Conservation (phyloP, 1,140 invertebrate genomes). For the Ooceraea biroi region DNA sequence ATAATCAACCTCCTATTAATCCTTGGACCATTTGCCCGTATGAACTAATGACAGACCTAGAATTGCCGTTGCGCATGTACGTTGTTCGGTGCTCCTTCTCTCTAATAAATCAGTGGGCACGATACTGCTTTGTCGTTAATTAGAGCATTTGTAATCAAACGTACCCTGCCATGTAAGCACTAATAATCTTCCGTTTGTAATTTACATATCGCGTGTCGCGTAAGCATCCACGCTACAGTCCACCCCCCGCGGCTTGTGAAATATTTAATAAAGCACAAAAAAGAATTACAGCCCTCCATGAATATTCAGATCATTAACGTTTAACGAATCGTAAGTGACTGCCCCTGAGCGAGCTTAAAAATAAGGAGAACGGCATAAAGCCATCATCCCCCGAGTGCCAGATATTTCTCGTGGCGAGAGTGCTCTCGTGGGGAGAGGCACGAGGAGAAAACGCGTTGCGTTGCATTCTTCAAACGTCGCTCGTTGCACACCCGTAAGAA, state of each 20-base stretch:
- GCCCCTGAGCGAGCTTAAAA: too few species aligned
- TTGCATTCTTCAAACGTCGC: too few species aligned
- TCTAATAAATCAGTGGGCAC: constrained; percentile 57
- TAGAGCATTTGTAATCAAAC: constrained; percentile 61
- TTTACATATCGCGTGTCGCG: constrained; percentile 32
- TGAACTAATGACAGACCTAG: constrained; percentile 61
- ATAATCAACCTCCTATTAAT: constrained; percentile 60
- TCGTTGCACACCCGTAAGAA: too few species aligned
- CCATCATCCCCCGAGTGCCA: too few species aligned
- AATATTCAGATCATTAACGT: neutral
- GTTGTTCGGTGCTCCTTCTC: constrained; percentile 47
- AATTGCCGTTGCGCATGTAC: constrained; percentile 50
- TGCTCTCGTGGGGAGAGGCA: constrained; percentile 6
- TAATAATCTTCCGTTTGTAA: constrained; percentile 57
- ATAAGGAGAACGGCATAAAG: too few species aligned
- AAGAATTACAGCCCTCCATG: neutral
- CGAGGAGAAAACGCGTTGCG: too few species aligned
- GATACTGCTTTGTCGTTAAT: constrained; percentile 58
- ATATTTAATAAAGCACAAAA: neutral
- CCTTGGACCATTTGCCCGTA: constrained; percentile 50
- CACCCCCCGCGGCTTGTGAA: neutral
- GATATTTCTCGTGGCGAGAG: neutral
- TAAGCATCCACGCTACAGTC: constrained; percentile 5
- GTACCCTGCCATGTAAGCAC: constrained; percentile 47
- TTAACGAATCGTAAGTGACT: neutral